A percentile compares a stretch with the other conserved stretches of the same genome.
These are phyloP conservation scores for Gadus macrocephalus DNA, from an alignment of 2,113 vertebrate genomes.

Conservation along the genomic window DNA sequence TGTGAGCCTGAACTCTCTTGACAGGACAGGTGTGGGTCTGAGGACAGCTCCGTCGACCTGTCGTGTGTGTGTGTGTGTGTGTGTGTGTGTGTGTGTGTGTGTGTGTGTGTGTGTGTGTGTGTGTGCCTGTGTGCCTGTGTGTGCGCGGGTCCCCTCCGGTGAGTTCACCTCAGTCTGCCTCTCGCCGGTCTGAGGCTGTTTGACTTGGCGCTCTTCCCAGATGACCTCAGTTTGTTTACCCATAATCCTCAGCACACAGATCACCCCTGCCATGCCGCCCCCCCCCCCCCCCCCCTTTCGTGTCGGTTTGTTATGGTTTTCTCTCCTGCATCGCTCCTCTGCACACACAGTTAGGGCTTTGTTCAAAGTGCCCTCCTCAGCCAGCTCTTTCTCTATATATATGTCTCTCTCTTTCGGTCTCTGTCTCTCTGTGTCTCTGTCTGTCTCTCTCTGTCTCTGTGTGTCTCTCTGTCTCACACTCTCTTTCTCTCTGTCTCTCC, in stretches of 20 bases:
- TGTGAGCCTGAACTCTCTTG: constrained; percentile 53
- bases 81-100: constrained; percentile 1
- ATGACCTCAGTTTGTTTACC: constrained; percentile 55
- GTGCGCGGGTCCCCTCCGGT: background rate
- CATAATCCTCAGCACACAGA: constrained; percentile 30
- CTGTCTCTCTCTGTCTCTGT: background rate
- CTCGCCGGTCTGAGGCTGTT: constrained; percentile 44
- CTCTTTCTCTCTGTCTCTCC: background rate
- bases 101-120: constrained; percentile 1
- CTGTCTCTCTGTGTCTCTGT: too few species aligned
- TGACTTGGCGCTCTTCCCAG: constrained; percentile 53
- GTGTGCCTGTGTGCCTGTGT: background rate
- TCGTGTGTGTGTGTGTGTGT: constrained; percentile 7
- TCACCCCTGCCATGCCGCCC: constrained; percentile 68
- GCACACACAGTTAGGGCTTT: too few species aligned
- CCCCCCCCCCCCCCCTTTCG: constrained; percentile 59
- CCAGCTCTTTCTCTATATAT: too few species aligned
- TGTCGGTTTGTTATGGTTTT: constrained; percentile 50
- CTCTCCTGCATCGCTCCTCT: too few species aligned
- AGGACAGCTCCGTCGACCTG: background rate
- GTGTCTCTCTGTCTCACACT: background rate
- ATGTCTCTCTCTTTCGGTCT: too few species aligned
- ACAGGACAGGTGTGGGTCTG: constrained; percentile 35
- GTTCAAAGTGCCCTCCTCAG: too few species aligned
- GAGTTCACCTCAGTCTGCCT: constrained; percentile 28